A percentile compares a stretch with the other conserved stretches of the same genome.
These are phyloP conservation scores for Lagopus muta DNA, from an alignment of 2,113 vertebrate species.

Conservation along the genomic window DNA sequence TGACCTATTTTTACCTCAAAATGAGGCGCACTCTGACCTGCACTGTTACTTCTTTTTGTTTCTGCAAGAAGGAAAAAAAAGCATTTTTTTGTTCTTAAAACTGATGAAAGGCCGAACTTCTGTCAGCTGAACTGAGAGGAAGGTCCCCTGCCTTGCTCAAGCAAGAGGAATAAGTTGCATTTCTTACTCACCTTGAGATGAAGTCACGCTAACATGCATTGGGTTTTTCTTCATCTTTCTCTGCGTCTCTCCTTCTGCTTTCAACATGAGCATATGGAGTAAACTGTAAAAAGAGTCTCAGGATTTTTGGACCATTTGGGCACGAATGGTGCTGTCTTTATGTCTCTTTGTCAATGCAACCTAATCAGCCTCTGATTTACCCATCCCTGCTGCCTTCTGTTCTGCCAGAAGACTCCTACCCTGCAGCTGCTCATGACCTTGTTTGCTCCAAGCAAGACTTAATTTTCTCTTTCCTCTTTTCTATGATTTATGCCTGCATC, in stretches of 20 bases:
- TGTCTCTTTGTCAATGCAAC: background rate
- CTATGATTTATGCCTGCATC: background rate
- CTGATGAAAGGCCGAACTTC: background rate
- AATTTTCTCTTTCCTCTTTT: background rate
- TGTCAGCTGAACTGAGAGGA: background rate
- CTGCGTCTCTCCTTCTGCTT: background rate
- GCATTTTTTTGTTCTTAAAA: background rate
- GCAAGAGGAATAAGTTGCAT: background rate
- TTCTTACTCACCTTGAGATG: background rate
- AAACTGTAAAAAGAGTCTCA: background rate
- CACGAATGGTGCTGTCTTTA: background rate
- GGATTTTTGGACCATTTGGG: background rate
- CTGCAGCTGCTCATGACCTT: background rate
- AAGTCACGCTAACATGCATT: background rate
- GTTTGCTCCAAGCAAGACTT: background rate
- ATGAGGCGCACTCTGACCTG: background rate
- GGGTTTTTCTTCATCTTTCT: background rate
- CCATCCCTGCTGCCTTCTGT: background rate
- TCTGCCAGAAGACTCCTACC: background rate
- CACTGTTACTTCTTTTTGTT: background rate
- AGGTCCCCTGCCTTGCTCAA: background rate
- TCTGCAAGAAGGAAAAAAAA: background rate
- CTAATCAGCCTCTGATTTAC: background rate
- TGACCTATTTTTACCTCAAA: conserved; percentile 30
- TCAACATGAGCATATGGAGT: background rate